Conservation (phyloP, 2,113 vertebrate species). For the Copsychus sechellarum region DNA sequence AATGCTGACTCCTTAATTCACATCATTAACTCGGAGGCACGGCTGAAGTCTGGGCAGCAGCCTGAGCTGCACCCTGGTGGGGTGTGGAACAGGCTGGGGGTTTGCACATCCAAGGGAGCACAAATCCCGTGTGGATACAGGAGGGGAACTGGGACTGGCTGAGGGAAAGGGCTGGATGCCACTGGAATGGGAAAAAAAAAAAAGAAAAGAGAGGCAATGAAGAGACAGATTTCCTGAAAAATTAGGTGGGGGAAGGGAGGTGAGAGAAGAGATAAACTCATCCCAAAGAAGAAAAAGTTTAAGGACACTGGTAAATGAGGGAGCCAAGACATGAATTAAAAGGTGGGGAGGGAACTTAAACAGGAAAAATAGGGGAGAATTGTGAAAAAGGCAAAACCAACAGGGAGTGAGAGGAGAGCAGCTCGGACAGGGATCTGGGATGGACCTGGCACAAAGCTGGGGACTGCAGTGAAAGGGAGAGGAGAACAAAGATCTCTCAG, state of each 20-base stretch:
- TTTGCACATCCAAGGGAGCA: not conserved
- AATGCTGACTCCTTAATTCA: conserved; percentile 52
- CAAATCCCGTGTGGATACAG: not conserved
- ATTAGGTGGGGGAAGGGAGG: not conserved
- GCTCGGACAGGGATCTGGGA: not conserved
- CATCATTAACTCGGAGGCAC: conserved; percentile 47
- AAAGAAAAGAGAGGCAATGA: not conserved
- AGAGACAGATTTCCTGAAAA: not conserved
- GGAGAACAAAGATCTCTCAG: not conserved
- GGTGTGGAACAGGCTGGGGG: not conserved
- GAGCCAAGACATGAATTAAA: not conserved
- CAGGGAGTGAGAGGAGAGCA: not conserved
- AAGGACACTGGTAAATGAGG: not conserved
- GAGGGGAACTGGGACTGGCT: not conserved
- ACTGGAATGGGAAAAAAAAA: not conserved
- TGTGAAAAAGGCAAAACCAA: not conserved
- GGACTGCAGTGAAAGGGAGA: not conserved
- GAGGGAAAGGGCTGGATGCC: not conserved
- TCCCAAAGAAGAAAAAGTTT: not conserved
- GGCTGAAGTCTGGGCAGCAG: conserved; percentile 14
- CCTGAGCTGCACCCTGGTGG: not conserved
- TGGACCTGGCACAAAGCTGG: not conserved
- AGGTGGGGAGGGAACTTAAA: not conserved
- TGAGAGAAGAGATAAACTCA: not conserved
- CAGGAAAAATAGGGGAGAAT: not conserved